Conservation (phyloP, 2,888 invertebrate genomes). For the Lepidochitona cinerea region DNA sequence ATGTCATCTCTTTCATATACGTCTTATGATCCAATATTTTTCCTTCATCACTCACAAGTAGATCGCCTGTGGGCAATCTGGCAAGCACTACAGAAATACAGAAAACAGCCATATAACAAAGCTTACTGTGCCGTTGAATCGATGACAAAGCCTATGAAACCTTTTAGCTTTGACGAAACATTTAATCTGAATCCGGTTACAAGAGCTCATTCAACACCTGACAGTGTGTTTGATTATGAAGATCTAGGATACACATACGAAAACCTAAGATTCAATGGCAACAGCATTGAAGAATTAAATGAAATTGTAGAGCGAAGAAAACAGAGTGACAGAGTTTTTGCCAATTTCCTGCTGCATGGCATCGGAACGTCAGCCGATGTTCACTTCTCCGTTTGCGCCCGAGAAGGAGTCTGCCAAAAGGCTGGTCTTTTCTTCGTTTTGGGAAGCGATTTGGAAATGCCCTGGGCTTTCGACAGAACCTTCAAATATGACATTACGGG, state of each 20-base stretch:
- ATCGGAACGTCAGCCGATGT: constrained; percentile 31
- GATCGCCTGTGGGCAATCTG: constrained; percentile 19
- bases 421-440: constrained; percentile 21
- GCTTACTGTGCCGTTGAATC: constrained; percentile 16
- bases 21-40: background rate
- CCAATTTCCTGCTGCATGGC: constrained; percentile 35
- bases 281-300: constrained; percentile 6
- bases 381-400: constrained; percentile 16
- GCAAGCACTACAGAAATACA: constrained; percentile 14
- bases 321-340: constrained; percentile 22
- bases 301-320: background rate
- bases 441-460: constrained; percentile 31
- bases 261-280: constrained; percentile 12
- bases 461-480: constrained; percentile 35
- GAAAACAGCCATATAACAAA: constrained; percentile 13
- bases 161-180: constrained; percentile 8
- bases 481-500: constrained; percentile 35
- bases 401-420: constrained; percentile 7
- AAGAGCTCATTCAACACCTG: constrained; percentile 3
- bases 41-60: constrained; percentile 1
- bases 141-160: constrained; percentile 12
- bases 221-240: constrained; percentile 12
- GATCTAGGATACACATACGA: constrained; percentile 13
- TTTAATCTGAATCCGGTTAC: constrained; percentile 7
- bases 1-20: background rate